A percentile compares a stretch with the other conserved stretches of the same genome.
Conservation (phyloP, 2,113 vertebrate genomes). For the Crotalus viridis region DNA sequence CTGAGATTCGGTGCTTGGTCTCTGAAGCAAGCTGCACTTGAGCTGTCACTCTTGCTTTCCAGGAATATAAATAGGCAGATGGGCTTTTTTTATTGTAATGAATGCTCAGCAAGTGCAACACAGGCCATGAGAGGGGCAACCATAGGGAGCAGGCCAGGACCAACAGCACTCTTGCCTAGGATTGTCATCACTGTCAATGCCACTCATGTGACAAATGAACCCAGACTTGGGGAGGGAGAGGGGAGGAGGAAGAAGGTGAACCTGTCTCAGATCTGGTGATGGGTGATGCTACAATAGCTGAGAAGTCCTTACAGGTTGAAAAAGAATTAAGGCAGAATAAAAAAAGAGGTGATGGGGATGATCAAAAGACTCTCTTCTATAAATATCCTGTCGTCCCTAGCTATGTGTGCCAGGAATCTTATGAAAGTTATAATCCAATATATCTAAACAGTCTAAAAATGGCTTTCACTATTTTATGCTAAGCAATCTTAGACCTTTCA, state of each 20-base stretch:
- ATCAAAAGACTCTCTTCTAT: conserved; percentile 34
- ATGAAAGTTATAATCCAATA: background rate
- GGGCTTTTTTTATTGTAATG: background rate
- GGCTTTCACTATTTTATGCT: background rate
- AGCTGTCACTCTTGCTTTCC: conserved; percentile 6
- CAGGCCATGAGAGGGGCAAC: background rate
- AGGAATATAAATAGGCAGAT: background rate
- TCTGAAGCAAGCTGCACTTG: background rate
- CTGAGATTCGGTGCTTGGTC: background rate
- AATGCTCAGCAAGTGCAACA: background rate
- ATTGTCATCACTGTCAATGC: background rate
- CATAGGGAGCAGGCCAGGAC: background rate
- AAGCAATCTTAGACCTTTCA: background rate
- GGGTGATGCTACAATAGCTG: background rate
- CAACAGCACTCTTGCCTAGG: background rate
- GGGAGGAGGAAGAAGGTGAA: background rate
- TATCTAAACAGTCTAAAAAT: background rate
- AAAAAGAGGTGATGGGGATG: conserved; percentile 20
- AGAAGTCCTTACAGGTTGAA: background rate
- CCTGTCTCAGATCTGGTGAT: background rate
- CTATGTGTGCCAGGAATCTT: background rate
- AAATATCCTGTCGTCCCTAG: background rate
- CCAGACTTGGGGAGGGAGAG: background rate
- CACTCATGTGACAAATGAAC: accelerated
- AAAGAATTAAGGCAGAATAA: background rate